Conservation (phyloP, 2,888 invertebrate genomes). For the Ormyrus rosae region DNA sequence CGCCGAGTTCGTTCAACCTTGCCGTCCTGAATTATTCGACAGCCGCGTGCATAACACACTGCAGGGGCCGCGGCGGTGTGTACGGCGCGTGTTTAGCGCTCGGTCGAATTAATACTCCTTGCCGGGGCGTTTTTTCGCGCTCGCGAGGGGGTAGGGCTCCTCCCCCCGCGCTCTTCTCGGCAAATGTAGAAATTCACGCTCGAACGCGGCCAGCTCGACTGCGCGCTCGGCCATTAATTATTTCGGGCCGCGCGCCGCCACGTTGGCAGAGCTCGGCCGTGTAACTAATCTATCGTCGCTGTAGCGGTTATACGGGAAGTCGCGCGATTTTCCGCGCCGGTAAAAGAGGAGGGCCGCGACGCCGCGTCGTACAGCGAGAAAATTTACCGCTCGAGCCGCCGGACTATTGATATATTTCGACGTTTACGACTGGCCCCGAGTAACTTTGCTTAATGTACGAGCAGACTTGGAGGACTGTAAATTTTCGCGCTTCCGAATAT, state of each 20-base stretch:
- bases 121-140: not conserved
- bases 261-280: conserved; percentile 27
- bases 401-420: conserved; percentile 72
- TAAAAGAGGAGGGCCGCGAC: conserved; percentile 42
- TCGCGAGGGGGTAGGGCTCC: not conserved
- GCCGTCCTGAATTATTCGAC: conserved; percentile 25
- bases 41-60: not conserved
- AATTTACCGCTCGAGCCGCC: conserved; percentile 63
- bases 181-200: conserved; percentile 48
- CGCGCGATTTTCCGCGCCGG: conserved; percentile 50
- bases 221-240: conserved; percentile 34
- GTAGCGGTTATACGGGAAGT: conserved; percentile 2
- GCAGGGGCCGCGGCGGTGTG: too few relatives aligned
- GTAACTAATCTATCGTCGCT: conserved; percentile 45
- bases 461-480: conserved; percentile 66
- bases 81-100: conserved; percentile 19
- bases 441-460: conserved; percentile 70
- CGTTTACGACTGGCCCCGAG: conserved; percentile 69
- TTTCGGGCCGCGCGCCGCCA: conserved; percentile 23
- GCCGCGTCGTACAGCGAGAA: conserved; percentile 45
- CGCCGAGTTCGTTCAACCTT: not conserved
- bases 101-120: conserved; percentile 35
- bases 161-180: not conserved
- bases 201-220: conserved; percentile 23
- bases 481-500: conserved; percentile 66